phyloP scores from a whole-genome alignment of 2,888 invertebrate genomes.

The Willowsia nigromaculata region DNA sequence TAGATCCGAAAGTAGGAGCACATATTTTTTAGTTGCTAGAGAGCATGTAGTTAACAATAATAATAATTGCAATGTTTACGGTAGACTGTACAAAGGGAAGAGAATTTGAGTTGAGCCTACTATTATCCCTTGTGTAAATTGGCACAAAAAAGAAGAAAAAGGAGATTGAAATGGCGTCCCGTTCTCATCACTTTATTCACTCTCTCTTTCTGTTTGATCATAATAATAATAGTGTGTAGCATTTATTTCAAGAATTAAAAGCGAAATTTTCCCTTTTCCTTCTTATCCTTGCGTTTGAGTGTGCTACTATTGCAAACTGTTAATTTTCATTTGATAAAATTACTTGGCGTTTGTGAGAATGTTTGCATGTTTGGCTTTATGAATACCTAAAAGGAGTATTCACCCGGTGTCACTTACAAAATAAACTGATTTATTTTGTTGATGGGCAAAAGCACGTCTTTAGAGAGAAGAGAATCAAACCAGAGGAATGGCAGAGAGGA shows the following conservation, averaged over 20 bases:
- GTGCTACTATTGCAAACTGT: slow-evolving; percentile 45
- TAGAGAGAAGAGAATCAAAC: background rate
- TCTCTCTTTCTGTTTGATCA: slow-evolving; percentile 2
- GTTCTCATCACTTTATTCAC: background rate
- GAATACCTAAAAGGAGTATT: background rate
- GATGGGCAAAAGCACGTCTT: background rate
- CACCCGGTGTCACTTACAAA: background rate
- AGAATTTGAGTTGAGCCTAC: slow-evolving; percentile 37
- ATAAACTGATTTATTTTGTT: background rate
- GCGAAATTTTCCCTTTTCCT: background rate
- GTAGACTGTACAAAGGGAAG: slow-evolving; percentile 18
- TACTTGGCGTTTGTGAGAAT: slow-evolving; percentile 38
- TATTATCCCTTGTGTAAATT: slow-evolving; percentile 41
- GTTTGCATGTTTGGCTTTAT: slow-evolving; percentile 32
- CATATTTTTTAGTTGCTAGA: background rate
- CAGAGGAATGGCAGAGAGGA: background rate
- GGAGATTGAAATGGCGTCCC: background rate
- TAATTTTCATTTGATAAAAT: too few relatives aligned
- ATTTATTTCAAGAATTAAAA: slow-evolving; percentile 8
- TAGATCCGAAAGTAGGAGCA: background rate
- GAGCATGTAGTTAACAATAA: background rate
- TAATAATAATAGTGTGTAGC: too few relatives aligned
- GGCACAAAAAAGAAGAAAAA: slow-evolving; percentile 28
- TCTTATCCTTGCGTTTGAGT: background rate
- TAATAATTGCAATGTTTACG: background rate